These are phyloP conservation scores for Chrysomela aeneicollis DNA, from an alignment of 2,888 invertebrate genomes.

Conservation along the genomic window DNA sequence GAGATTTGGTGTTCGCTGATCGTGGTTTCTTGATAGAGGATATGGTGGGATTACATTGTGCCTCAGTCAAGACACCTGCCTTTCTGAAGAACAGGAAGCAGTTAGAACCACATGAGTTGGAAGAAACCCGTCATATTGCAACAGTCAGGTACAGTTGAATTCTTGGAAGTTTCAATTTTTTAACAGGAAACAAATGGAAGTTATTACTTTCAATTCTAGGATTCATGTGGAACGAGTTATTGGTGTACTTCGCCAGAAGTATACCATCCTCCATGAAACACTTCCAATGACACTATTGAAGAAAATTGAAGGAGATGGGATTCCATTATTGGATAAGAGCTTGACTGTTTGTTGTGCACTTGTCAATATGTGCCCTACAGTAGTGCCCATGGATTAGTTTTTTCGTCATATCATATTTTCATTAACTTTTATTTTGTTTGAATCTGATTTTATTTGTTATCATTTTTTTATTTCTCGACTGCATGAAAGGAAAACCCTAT, in stretches of 20 bases:
- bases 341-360: conserved; percentile 8
- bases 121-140: no score
- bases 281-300: not conserved
- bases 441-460: no score
- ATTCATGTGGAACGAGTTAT: conserved; percentile 2
- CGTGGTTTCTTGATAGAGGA: no score
- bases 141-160: conserved; percentile 9
- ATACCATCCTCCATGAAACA: not conserved
- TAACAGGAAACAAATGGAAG: not conserved
- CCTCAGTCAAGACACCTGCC: no score
- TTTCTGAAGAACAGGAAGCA: not conserved
- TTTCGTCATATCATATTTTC: no score
- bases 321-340: not conserved
- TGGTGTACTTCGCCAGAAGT: not conserved
- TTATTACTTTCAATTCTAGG: not conserved
- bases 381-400: conserved; percentile 4
- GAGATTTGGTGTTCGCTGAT: no score
- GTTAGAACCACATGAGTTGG: no score
- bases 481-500: no score
- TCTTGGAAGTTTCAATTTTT: not conserved
- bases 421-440: no score
- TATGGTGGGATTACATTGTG: no score
- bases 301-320: no score
- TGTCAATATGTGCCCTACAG: conserved; percentile 9
- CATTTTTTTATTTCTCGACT: no score